Evolutionary conservation across 2,113 vertebrate species (phyloP).

Genomic region (Cyrtonyx montezumae): DNA sequence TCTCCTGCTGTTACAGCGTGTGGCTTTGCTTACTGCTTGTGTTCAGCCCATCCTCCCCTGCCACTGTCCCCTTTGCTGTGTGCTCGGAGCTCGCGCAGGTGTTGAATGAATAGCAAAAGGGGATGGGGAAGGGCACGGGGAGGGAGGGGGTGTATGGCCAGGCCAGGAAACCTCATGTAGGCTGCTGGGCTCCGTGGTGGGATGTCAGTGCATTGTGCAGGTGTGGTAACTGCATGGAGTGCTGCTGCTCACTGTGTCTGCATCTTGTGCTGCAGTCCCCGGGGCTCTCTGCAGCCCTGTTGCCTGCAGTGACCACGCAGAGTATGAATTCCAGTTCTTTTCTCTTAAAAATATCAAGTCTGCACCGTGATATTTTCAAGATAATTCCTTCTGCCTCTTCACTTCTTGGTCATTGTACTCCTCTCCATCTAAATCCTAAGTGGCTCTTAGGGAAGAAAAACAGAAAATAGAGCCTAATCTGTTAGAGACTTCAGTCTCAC

Average conservation of each 20-base stretch:
- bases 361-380: no score
- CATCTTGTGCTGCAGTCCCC: neutral
- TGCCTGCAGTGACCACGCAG: neutral
- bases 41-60: rapidly evolving
- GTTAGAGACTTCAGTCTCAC: neutral
- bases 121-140: no score
- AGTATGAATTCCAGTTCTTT: neutral
- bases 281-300: neutral
- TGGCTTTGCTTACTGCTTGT: neutral
- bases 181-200: neutral
- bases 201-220: rapidly evolving
- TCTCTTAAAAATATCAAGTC: neutral
- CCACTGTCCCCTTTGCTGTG: rapidly evolving
- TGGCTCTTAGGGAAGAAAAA: neutral
- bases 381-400: neutral
- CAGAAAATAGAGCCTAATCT: neutral
- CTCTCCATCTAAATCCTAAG: neutral
- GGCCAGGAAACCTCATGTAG: neutral
- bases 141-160: no score
- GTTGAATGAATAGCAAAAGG: no score
- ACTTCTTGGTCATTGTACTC: neutral
- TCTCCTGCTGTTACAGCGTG: rapidly evolving
- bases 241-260: rapidly evolving
- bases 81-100: neutral
- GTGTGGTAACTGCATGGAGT: neutral